These are phyloP conservation scores for Hirudinaria manillensis DNA, from an alignment of 2,888 invertebrate species.

Conservation along the genomic window DNA sequence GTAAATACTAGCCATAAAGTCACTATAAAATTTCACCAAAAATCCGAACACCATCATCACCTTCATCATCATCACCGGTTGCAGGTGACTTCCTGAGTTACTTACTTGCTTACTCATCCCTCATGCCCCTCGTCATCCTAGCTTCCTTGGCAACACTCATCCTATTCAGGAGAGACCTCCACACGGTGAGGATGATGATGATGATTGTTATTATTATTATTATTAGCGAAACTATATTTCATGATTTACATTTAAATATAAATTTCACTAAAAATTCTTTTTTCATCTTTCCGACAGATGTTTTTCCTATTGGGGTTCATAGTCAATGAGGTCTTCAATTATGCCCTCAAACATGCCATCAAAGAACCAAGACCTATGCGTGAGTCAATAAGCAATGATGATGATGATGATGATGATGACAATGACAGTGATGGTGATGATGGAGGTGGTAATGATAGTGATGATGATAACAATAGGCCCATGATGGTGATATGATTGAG, in stretches of 20 bases:
- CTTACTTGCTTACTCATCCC: constrained; percentile 72
- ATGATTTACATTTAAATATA: not conserved
- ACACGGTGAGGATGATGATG: constrained; percentile 66
- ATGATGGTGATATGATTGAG: not conserved
- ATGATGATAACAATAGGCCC: too few species aligned
- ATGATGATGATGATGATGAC: not conserved
- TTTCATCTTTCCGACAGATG: constrained; percentile 62
- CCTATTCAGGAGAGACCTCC: constrained; percentile 79
- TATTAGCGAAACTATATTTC: not conserved
- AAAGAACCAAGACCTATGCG: constrained; percentile 69
- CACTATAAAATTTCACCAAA: not conserved
- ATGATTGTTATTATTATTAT: not conserved
- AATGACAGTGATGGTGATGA: not conserved
- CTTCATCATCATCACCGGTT: constrained; percentile 48
- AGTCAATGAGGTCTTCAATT: constrained; percentile 72
- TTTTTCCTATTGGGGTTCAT: constrained; percentile 74
- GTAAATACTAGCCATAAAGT: too few species aligned
- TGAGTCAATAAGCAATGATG: constrained; percentile 41
- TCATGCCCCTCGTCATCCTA: constrained; percentile 75
- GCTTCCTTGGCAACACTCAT: constrained; percentile 77
- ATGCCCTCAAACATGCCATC: constrained; percentile 72
- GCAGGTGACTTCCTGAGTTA: constrained; percentile 77
- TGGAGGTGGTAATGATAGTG: not conserved
- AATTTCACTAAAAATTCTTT: too few species aligned
- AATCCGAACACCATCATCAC: not conserved